Base-by-base conservation (phyloP, 1,140 invertebrate species). In the Periplaneta americana region DNA sequence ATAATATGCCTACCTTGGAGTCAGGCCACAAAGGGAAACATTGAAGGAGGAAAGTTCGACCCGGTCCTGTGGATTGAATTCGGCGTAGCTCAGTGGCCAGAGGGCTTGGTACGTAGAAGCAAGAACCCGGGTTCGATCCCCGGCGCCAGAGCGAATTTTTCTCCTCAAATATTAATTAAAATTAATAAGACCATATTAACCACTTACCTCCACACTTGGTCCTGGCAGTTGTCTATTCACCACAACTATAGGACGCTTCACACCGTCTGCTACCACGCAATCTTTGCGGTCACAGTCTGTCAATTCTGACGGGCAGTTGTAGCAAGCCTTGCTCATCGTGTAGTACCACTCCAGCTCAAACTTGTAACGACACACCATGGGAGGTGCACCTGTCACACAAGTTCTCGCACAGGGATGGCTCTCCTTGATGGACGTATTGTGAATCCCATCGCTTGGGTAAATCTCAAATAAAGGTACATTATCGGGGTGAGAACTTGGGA, bases 161-260 rank as follows among this genome's bases (percentile, higher is more conserved):
- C 18, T 39, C 18, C 1, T 15, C 11, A 37, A 37, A 37, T 15
- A 39, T 39, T 39, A 39, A 39, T 15, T 39, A 39, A 39, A 39
- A 15, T 39, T 39, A 11, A 39, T 39, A 39, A 11, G 18, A 17
- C 18, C 18, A 39, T 17, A 39, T 15, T 11, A 39, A 1, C 11
- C 18, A 80, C 84, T 89, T 87, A 95, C 96, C 89, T 97, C 93
- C 66, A 98, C 94, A 1, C 91, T 86, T 13, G 96, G 96, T 80
- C 96, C 96, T 1, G 97, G 97, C 88, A 98, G 91, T 89, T 94
- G 93, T 79, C 96, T 91, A 88, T 98, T 98, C 8, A 97, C 92
- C 0, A 95, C 93, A 5, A 94, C 91, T 28, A 98, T 87, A 1
- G 93, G 88, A 83, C 96, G 90, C 34, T 91, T 90, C 10, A 94